Base-by-base conservation (phyloP, 2,113 vertebrate species). In the Phainopepla nitens region DNA sequence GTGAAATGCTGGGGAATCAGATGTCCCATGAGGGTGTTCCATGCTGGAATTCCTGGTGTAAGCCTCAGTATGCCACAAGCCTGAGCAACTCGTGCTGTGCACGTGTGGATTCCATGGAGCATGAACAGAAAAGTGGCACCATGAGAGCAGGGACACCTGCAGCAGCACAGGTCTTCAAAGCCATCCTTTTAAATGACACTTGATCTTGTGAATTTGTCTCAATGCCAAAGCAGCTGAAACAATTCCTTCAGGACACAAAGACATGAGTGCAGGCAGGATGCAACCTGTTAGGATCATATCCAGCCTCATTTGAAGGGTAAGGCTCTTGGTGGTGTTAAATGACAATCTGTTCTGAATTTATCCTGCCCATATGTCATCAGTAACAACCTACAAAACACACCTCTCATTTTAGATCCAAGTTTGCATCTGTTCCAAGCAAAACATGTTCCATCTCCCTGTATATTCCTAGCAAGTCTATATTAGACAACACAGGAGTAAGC, bases 271-370 rank as follows among this genome's bases (percentile, higher is more conserved):
- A 94, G 70, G 69, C 83, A 79, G 61, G 80, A 83, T 89, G 82
- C 64, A 87, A 83, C 85, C 73, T 8, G 6, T 27, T 65, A 68
- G 88, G 90, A 91, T 81, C 76, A 24, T 15, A 80, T 35, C 82
- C 92, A 93, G 82, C 72, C 79, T 90, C 33, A 20, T 83, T 81
- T 90, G 79, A 86, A 92, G 79, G 58, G 68, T 77, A 62, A 92
- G 85, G 64, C 84, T 93, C 85, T 83, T 36, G 60, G 47, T 88
- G 85, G 92, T 90, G 94, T 29, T 93, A 96, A 94, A 90, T 49
- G 93, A 88, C 87, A 96, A 88, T 92, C 88, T 94, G 96, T 60
- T 90, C 96, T 94, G 90, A 90, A 96, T 96, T 96, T 95, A 79
- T 95, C 92, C 68, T 71, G 56, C 82, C 96, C 94, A 93, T 96